A percentile compares a stretch with the other conserved stretches of the same genome.
phyloP scores from a whole-genome alignment of 2,888 invertebrate species.

The Dicycla oo region DNA sequence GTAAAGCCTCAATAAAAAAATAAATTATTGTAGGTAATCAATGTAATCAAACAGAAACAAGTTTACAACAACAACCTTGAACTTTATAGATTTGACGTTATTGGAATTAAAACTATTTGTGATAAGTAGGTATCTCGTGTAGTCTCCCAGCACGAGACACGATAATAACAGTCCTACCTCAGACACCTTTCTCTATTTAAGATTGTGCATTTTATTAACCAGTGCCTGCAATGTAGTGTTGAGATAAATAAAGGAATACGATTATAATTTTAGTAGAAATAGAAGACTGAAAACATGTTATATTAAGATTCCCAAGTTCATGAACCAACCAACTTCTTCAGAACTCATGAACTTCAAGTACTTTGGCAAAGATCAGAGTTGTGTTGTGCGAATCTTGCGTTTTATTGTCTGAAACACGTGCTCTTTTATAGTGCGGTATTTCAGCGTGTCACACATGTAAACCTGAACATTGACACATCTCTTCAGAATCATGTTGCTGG shows the following conservation, averaged over 20 bases:
- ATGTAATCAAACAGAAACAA: background rate
- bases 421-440: slow-evolving; percentile 5
- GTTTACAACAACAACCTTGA: slow-evolving; percentile 46
- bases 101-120: background rate
- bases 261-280: background rate
- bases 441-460: slow-evolving; percentile 23
- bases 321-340: background rate
- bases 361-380: slow-evolving; percentile 13
- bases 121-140: slow-evolving; percentile 10
- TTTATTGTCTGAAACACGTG: slow-evolving; percentile 13
- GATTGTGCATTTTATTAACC: too few relatives aligned
- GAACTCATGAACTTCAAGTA: slow-evolving; percentile 4
- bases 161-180: too few relatives aligned
- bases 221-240: too few relatives aligned
- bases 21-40: background rate
- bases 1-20: background rate
- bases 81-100: slow-evolving; percentile 24
- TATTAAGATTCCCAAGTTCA: background rate
- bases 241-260: too few relatives aligned
- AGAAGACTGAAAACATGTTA: background rate
- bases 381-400: background rate
- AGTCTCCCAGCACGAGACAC: slow-evolving; percentile 6
- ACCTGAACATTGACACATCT: slow-evolving; percentile 39
- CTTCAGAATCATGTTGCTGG: slow-evolving; percentile 32
- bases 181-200: too few relatives aligned